Conservation (phyloP, 2,113 vertebrate species). For the Cyphomyrus discorhynchus region DNA sequence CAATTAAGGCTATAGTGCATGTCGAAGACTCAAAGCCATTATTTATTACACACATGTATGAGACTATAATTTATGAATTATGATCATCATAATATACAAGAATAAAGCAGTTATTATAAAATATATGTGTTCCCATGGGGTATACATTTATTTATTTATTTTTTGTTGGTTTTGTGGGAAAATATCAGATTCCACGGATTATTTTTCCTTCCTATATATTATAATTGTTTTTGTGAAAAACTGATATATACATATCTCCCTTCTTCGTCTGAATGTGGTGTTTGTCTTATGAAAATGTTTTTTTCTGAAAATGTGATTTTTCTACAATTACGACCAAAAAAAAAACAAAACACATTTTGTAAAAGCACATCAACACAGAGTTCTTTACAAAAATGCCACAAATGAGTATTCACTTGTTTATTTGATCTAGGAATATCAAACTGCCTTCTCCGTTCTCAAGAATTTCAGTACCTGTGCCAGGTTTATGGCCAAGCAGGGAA, state of each 20-base stretch:
- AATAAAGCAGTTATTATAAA: not conserved
- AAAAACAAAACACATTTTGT: not conserved
- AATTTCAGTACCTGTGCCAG: constrained; percentile 34
- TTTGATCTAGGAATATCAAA: constrained; percentile 2
- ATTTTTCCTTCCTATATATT: not conserved
- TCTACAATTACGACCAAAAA: not conserved
- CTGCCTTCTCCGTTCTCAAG: not conserved
- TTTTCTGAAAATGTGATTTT: not conserved
- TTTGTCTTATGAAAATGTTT: not conserved
- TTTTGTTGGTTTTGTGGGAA: not conserved
- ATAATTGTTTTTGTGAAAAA: not conserved
- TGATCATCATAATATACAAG: not conserved
- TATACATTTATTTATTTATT: not conserved
- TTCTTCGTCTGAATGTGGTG: not conserved
- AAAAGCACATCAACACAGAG: not conserved
- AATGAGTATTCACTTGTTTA: not conserved
- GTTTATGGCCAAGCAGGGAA: constrained; percentile 28
- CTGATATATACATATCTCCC: not conserved
- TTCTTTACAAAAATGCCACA: not conserved
- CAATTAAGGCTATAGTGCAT: not conserved
- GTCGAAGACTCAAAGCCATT: not conserved
- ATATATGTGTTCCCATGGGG: not conserved
- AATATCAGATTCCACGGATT: not conserved
- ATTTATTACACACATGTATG: not conserved
- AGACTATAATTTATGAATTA: not conserved